Evolutionary conservation across 1,140 invertebrate species (phyloP), one percentile per base, ranked within the genome.

Genomic region (Lanistes nyassanus): DNA sequence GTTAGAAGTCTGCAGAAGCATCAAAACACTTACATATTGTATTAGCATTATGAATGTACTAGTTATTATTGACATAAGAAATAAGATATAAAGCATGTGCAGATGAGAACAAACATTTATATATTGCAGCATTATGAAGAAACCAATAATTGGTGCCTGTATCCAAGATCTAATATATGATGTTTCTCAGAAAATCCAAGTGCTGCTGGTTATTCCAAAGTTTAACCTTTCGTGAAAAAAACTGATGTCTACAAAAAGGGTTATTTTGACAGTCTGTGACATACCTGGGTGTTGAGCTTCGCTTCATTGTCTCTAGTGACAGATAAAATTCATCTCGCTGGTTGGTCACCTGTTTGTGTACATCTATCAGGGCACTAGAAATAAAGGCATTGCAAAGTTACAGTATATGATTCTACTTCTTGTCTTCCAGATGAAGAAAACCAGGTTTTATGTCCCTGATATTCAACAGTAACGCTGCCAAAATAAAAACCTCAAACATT

Each of bases 311-410:
- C 76, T 88, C 88, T 68, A 83, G 77, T 76, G 89, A 87, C n/a
- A 84, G 77, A 76, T 86, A 88, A 60, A 86, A 86, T 74, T 89
- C 84, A 80, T 89, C 87, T 82, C 87, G 82, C 79, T 89, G 86
- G 71, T 84, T 80, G 29, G 82, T 80, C 3, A 89, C 82, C 68
- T 89, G 83, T 75, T 87, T 86, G 62, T 88, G 81, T 21, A 87
- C 79, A 47, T 88, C 86, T 23, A 87, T 76, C 58, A 88, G 71
- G 29, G 84, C 80, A 72, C 87, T 89, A 76, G 19, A 81, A 80
- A 64, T 47, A 47, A 26, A 23, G 19, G 51, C 69, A 60, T 31
- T 11, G 4, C 56, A 60, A n/a, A 60, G 6, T 16, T 3, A 60
- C 56, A 60, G 13, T 11, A 60, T 2, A 60, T 11, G n/a, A 3